Evolutionary conservation across 2,888 invertebrate genomes (phyloP).

Genomic region (Hermodice carunculata): DNA sequence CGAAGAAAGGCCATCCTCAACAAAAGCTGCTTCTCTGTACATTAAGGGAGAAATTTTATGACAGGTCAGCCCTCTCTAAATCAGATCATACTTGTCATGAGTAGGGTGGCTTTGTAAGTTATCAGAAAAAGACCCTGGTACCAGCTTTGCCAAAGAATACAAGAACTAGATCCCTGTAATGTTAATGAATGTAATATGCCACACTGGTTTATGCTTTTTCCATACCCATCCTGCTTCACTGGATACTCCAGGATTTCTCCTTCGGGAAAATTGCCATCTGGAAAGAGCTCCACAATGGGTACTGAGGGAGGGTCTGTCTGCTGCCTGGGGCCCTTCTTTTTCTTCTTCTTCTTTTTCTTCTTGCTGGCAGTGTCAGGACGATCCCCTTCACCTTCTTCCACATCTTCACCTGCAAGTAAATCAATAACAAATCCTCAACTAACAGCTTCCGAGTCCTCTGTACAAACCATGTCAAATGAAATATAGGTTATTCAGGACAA

Average conservation of each 20-base stretch:
- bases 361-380: conserved; percentile 21
- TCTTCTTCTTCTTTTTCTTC: conserved; percentile 35
- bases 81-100: too few relatives aligned
- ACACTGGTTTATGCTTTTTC: conserved; percentile 14
- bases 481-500: not conserved
- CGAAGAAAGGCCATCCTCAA: too few relatives aligned
- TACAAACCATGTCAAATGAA: conserved; percentile 5
- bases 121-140: too few relatives aligned
- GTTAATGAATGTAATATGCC: too few relatives aligned
- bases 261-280: conserved; percentile 84
- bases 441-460: conserved; percentile 14
- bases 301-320: conserved; percentile 80
- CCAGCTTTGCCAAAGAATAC: too few relatives aligned
- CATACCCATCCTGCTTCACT: conserved; percentile 79
- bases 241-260: conserved; percentile 92
- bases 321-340: conserved; percentile 45
- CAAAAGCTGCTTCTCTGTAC: too few relatives aligned
- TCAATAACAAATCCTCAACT: too few relatives aligned
- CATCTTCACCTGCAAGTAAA: conserved; percentile 18
- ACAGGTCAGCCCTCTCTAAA: too few relatives aligned
- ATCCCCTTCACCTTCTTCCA: conserved; percentile 20
- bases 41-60: too few relatives aligned
- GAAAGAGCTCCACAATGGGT: conserved; percentile 86
- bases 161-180: too few relatives aligned
- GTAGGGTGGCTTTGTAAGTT: too few relatives aligned